Percentiles rank a stretch among this genome's conserved stretches.
Evolutionary conservation across 2,888 invertebrate genomes (phyloP).

Genomic region (Drosophila aldrichi): DNA sequence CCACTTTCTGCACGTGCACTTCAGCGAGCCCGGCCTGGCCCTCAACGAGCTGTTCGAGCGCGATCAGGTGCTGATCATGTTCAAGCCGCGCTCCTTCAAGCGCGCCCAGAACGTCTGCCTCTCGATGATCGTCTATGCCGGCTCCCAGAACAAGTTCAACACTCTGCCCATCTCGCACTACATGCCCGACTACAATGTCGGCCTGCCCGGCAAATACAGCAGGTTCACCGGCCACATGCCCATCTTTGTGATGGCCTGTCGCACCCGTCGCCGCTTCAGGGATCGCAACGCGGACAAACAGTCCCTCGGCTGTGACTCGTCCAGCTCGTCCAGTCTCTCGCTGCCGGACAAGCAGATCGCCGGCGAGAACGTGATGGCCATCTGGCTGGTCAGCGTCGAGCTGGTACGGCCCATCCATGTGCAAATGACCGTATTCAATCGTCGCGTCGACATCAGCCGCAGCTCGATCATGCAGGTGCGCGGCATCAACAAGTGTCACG

Average conservation of each 20-base stretch:
- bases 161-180: neutral
- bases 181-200: conserved; percentile 28
- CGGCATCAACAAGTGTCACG: conserved; percentile 32
- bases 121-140: conserved; percentile 36
- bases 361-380: conserved; percentile 29
- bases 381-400: conserved; percentile 54
- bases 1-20: conserved; percentile 38
- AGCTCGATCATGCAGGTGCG: conserved; percentile 43
- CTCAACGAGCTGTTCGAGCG: conserved; percentile 26
- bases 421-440: conserved; percentile 48
- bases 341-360: neutral
- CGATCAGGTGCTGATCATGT: conserved; percentile 38
- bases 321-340: neutral
- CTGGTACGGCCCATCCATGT: conserved; percentile 29
- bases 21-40: conserved; percentile 7
- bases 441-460: conserved; percentile 46
- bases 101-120: conserved; percentile 45
- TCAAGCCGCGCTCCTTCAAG: conserved; percentile 34
- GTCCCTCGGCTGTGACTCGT: neutral
- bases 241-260: conserved; percentile 52
- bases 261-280: conserved; percentile 8
- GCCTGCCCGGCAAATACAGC: neutral
- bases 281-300: fast-evolving
- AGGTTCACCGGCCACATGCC: conserved; percentile 34
- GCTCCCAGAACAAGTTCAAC: neutral